Evolutionary conservation across 2,888 invertebrate genomes (phyloP).

Genomic region (Periphyllus acericola): DNA sequence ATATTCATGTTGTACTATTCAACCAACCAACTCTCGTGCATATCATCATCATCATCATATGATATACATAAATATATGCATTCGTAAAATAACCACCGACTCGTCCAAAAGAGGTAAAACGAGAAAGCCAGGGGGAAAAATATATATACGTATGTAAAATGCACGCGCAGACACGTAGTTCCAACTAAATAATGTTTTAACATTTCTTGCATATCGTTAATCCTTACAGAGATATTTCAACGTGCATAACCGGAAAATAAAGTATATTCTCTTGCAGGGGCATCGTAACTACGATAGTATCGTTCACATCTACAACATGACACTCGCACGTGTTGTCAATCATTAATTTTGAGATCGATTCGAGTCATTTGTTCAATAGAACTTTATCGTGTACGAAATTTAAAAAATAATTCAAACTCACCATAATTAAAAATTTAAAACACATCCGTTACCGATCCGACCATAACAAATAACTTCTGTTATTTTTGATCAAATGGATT

Average conservation of each 20-base stretch:
- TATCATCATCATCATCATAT: conserved; percentile 37
- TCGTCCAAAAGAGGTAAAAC: neutral
- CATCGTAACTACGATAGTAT: neutral
- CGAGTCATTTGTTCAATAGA: no score
- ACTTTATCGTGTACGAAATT: no score
- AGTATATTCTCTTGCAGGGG: neutral
- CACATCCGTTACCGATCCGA: no score
- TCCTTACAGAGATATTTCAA: conserved; percentile 8
- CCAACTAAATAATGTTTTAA: conserved; percentile 17
- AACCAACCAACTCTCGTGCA: conserved; percentile 31
- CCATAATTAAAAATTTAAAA: no score
- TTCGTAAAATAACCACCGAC: conserved; percentile 1
- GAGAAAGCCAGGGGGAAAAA: neutral
- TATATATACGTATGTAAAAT: neutral
- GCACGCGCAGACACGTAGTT: neutral
- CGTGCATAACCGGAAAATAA: conserved; percentile 20
- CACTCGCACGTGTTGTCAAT: no score
- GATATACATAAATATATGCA: conserved; percentile 28
- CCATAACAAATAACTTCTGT: no score
- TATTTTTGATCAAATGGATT: no score
- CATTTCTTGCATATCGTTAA: conserved; percentile 9
- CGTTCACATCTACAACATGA: no score
- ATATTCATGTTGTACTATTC: conserved; percentile 55
- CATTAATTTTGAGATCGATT: no score
- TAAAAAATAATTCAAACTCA: no score